Conservation (phyloP, 2,888 invertebrate genomes). For the Drosophila sordidula region DNA sequence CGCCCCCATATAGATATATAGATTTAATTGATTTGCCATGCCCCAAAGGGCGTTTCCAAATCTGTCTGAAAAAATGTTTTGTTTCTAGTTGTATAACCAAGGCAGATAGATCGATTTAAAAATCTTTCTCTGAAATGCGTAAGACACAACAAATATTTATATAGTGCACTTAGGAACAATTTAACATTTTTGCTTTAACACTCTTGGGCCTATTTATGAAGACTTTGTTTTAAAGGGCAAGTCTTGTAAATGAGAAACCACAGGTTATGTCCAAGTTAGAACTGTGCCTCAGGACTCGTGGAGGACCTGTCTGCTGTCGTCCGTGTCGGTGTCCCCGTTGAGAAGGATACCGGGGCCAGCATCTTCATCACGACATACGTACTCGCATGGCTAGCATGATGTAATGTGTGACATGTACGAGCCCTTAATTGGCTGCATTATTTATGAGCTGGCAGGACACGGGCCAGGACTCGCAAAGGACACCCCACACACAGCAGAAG, state of each 20-base stretch:
- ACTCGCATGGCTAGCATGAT: constrained; percentile 28
- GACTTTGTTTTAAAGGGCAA: no score
- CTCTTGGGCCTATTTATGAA: neutral
- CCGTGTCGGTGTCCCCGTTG: constrained; percentile 40
- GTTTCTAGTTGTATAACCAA: no score
- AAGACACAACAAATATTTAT: no score
- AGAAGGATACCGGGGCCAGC: constrained; percentile 45
- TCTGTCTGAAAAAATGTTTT: no score
- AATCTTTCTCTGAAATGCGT: no score
- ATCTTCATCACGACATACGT: constrained; percentile 7
- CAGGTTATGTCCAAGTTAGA: constrained; percentile 10
- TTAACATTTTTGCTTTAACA: no score
- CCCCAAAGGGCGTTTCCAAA: no score
- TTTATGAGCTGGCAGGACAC: constrained; percentile 52
- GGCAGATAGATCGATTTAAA: no score
- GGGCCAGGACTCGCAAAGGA: constrained; percentile 9
- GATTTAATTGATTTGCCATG: no score
- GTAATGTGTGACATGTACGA: constrained; percentile 58
- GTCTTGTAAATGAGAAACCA: constrained; percentile 15
- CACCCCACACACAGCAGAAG: constrained; percentile 39
- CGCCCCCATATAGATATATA: no score
- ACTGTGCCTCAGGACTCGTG: constrained; percentile 15
- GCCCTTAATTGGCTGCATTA: constrained; percentile 73
- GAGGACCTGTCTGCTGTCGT: constrained; percentile 34
- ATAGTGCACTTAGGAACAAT: no score